Evolutionary conservation across 2,797 vertebrate species (phyloP).

Genomic region (Galago senegalensis): DNA sequence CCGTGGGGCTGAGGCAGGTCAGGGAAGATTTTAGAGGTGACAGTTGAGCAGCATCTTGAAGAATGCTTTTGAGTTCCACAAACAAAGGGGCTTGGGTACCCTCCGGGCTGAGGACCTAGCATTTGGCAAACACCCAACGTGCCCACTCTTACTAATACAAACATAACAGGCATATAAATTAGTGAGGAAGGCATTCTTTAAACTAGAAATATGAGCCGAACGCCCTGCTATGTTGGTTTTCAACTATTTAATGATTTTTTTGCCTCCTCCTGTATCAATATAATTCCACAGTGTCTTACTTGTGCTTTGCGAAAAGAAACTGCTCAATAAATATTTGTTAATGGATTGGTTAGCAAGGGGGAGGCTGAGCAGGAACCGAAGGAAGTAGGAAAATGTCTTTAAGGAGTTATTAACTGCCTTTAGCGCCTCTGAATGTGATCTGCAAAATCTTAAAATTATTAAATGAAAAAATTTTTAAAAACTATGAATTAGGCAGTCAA

Average conservation of each 20-base stretch:
- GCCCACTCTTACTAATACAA: conserved; percentile 63
- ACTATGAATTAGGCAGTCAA: not conserved
- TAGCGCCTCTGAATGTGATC: not conserved
- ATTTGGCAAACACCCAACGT: conserved; percentile 6
- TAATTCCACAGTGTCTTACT: conserved; percentile 58
- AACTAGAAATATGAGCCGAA: conserved; percentile 63
- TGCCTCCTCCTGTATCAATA: conserved; percentile 12
- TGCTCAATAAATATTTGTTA: conserved; percentile 76
- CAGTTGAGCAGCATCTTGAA: not conserved
- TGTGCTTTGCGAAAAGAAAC: conserved; percentile 52
- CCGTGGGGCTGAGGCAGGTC: not conserved
- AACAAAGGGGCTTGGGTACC: not conserved
- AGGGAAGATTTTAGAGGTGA: not conserved
- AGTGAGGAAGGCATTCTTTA: conserved; percentile 68
- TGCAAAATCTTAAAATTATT: conserved; percentile 54
- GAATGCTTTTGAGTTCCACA: conserved; percentile 2
- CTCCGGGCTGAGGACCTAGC: not conserved
- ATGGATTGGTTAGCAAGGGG: conserved; percentile 58
- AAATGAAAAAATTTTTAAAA: not conserved
- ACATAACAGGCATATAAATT: conserved; percentile 69
- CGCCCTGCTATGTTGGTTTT: conserved; percentile 58
- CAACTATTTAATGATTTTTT: conserved; percentile 74
- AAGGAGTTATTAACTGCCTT: conserved; percentile 43
- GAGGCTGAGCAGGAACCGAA: conserved; percentile 28
- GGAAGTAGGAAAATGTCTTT: conserved; percentile 19